A percentile compares a stretch with the other conserved stretches of the same genome.
Conservation (phyloP, 2,888 invertebrate genomes). For the Ephialtes manifestator region DNA sequence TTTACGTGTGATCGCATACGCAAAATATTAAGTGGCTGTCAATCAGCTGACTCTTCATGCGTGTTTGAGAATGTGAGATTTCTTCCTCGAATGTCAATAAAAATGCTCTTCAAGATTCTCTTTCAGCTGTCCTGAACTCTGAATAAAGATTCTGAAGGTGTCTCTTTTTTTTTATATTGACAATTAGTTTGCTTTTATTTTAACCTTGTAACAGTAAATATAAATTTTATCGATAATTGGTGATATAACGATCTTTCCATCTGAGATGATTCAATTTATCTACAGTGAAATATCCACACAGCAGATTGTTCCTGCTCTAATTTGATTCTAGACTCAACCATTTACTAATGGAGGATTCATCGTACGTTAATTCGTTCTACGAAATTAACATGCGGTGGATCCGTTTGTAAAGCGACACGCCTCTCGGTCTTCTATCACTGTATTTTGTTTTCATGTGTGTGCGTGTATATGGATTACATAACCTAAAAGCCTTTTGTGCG, state of each 20-base stretch:
- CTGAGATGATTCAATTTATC: conserved; percentile 27
- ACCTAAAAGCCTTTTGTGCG: conserved; percentile 6
- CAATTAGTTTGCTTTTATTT: background rate
- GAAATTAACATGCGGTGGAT: conserved; percentile 55
- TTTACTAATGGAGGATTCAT: conserved; percentile 52
- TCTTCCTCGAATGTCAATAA: background rate
- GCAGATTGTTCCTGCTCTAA: conserved; percentile 26
- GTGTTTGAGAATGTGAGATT: background rate
- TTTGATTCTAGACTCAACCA: conserved; percentile 28
- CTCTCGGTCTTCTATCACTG: conserved; percentile 13
- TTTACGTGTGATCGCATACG: background rate
- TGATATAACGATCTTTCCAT: background rate
- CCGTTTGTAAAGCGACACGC: conserved; percentile 45
- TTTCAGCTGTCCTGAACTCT: background rate
- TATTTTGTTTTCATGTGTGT: background rate
- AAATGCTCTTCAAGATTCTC: background rate
- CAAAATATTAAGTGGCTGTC: conserved; percentile 34
- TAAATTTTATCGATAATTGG: background rate
- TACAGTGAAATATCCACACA: conserved; percentile 28
- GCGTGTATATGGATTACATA: conserved; percentile 10
- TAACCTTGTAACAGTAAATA: background rate
- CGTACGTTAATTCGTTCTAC: conserved; percentile 57
- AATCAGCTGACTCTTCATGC: conserved; percentile 19
- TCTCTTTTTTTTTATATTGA: background rate
- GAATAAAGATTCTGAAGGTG: background rate